A percentile compares a stretch with the other conserved stretches of the same genome.
phyloP scores from a whole-genome alignment of 2,888 invertebrate genomes.

The Acronicta leporina region DNA sequence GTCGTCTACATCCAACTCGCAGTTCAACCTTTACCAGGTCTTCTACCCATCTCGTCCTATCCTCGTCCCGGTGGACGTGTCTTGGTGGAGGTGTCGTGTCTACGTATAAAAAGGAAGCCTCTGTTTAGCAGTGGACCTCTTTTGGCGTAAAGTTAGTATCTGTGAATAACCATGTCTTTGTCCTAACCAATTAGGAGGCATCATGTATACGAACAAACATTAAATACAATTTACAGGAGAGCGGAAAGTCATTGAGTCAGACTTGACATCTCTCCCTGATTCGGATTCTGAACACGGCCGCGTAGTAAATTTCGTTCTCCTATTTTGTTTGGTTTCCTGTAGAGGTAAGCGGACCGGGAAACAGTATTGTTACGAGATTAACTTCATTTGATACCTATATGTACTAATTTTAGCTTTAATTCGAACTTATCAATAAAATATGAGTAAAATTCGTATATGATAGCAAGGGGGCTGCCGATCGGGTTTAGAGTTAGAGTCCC shows the following conservation, averaged over 20 bases:
- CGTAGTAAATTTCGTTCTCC: constrained; percentile 54
- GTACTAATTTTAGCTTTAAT: background rate
- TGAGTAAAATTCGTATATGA: background rate
- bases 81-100: too few relatives aligned
- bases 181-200: constrained; percentile 1
- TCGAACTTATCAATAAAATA: constrained; percentile 2
- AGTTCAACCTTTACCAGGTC: too few relatives aligned
- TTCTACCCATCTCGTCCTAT: too few relatives aligned
- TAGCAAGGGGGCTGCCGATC: too few relatives aligned
- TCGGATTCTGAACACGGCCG: constrained; percentile 52
- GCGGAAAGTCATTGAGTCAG: constrained; percentile 34
- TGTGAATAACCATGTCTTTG: background rate
- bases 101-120: too few relatives aligned
- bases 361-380: constrained; percentile 49
- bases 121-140: too few relatives aligned
- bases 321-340: constrained; percentile 52
- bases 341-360: constrained; percentile 31
- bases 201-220: constrained; percentile 4
- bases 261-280: constrained; percentile 39
- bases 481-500: too few relatives aligned
- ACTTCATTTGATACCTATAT: constrained; percentile 39
- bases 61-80: too few relatives aligned
- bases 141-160: too few relatives aligned
- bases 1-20: too few relatives aligned
- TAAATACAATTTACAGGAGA: constrained; percentile 1